Percentiles rank a stretch among this genome's conserved stretches.
Conservation (phyloP, 2,113 vertebrate genomes). For the Pterophyllum scalare region DNA sequence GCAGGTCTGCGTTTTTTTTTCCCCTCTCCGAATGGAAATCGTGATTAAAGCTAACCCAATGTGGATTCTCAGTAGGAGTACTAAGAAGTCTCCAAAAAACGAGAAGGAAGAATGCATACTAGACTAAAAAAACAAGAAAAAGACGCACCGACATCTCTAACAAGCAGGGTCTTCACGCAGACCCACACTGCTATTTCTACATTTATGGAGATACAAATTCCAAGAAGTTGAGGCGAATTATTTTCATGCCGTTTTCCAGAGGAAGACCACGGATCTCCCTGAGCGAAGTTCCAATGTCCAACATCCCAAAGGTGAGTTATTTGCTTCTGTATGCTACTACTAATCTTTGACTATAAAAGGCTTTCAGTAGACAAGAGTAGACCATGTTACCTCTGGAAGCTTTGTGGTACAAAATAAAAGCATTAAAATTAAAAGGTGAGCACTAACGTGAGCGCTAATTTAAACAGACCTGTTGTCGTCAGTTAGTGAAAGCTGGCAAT, state of each 20-base stretch:
- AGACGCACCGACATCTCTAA: conserved; percentile 30
- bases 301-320: conserved; percentile 56
- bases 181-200: conserved; percentile 29
- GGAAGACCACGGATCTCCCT: conserved; percentile 19
- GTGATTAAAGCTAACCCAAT: conserved; percentile 43
- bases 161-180: conserved; percentile 3
- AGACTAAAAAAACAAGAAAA: conserved; percentile 17
- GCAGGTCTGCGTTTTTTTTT: not conserved
- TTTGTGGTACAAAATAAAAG: not conserved
- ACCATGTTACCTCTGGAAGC: not conserved
- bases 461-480: conserved; percentile 22
- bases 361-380: not conserved
- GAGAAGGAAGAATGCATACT: conserved; percentile 29
- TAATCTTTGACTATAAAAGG: conserved; percentile 2
- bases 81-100: conserved; percentile 28
- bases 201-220: not conserved
- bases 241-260: conserved; percentile 25
- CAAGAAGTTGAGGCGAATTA: conserved; percentile 44
- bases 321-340: not conserved
- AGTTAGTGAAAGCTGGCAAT: conserved; percentile 13
- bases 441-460: not conserved
- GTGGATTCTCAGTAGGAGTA: conserved; percentile 38
- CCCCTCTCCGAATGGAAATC: conserved; percentile 32
- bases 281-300: conserved; percentile 53
- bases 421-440: conserved; percentile 20